Conservation (phyloP, 1,140 invertebrate species). For the Drosophila nannoptera region DNA sequence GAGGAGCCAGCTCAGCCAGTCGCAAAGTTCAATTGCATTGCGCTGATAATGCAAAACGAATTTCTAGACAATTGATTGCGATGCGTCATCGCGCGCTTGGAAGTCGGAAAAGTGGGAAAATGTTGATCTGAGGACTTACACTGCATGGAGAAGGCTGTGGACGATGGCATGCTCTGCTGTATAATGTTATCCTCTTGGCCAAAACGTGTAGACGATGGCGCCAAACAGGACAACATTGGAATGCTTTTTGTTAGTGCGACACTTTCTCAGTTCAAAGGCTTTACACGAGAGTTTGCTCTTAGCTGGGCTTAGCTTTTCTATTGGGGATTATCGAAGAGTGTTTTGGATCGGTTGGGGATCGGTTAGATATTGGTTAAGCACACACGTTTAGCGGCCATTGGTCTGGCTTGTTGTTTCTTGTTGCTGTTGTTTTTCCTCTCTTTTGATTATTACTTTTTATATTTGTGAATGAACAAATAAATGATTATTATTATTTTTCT, state of each 20-base stretch:
- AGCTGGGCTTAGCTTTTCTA: constrained; percentile 8
- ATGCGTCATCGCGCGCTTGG: constrained; percentile 13
- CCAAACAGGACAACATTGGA: constrained; percentile 79
- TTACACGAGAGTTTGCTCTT: constrained; percentile 11
- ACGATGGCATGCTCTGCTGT: constrained; percentile 78
- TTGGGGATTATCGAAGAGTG: constrained; percentile 1
- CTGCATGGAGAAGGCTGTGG: constrained; percentile 78
- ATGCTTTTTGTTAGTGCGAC: constrained; percentile 59
- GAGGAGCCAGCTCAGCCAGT: background rate
- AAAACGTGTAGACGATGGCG: constrained; percentile 79
- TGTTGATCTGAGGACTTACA: constrained; percentile 62
- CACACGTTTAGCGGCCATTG: constrained; percentile 58
- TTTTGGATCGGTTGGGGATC: constrained; percentile 10
- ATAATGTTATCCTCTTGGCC: constrained; percentile 79
- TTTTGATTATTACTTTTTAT: constrained; percentile 7
- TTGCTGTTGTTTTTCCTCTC: constrained; percentile 13
- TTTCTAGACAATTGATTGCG: constrained; percentile 43
- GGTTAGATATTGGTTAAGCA: constrained; percentile 41
- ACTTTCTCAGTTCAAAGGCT: constrained; percentile 27
- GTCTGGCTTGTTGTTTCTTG: constrained; percentile 3
- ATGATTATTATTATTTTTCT: constrained; percentile 1
- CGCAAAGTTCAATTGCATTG: constrained; percentile 60
- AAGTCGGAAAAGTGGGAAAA: no score
- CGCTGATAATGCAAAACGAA: constrained; percentile 59
- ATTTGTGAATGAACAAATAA: background rate